These are phyloP conservation scores for Larimichthys crocea DNA, from an alignment of 2,113 vertebrate species.

Conservation along the genomic window DNA sequence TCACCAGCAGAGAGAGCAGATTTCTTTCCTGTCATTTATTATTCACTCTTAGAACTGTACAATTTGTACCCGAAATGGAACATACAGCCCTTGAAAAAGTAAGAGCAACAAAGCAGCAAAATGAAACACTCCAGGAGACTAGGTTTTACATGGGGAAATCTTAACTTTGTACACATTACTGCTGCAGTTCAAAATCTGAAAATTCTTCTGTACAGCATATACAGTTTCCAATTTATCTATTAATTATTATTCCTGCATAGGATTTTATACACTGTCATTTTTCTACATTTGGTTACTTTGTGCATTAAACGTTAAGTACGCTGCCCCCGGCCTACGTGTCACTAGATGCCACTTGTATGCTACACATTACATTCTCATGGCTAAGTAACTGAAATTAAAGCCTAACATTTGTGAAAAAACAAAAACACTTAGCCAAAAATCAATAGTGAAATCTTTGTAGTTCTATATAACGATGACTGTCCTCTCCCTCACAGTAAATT, in stretches of 20 bases:
- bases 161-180: slow-evolving; percentile 93
- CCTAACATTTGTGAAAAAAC: slow-evolving; percentile 76
- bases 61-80: slow-evolving; percentile 92
- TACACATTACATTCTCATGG: slow-evolving; percentile 83
- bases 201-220: slow-evolving; percentile 97
- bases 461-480: slow-evolving; percentile 72
- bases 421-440: slow-evolving; percentile 67
- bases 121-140: slow-evolving; percentile 90
- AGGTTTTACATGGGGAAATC: slow-evolving; percentile 87
- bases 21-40: slow-evolving; percentile 80
- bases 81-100: slow-evolving; percentile 89
- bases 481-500: slow-evolving; percentile 76
- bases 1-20: slow-evolving; percentile 41
- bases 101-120: slow-evolving; percentile 96
- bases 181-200: slow-evolving; percentile 92
- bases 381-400: slow-evolving; percentile 81
- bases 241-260: slow-evolving; percentile 96
- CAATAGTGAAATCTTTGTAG: slow-evolving; percentile 71
- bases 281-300: slow-evolving; percentile 95
- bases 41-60: slow-evolving; percentile 88
- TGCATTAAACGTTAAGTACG: slow-evolving; percentile 86
- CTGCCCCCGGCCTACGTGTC: slow-evolving; percentile 85
- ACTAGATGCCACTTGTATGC: slow-evolving; percentile 80
- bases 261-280: slow-evolving; percentile 89
- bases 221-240: slow-evolving; percentile 91